Percentiles rank a stretch among this genome's conserved stretches.
Conservation (phyloP, 2,888 invertebrate species). For the Chouioia cunea region DNA sequence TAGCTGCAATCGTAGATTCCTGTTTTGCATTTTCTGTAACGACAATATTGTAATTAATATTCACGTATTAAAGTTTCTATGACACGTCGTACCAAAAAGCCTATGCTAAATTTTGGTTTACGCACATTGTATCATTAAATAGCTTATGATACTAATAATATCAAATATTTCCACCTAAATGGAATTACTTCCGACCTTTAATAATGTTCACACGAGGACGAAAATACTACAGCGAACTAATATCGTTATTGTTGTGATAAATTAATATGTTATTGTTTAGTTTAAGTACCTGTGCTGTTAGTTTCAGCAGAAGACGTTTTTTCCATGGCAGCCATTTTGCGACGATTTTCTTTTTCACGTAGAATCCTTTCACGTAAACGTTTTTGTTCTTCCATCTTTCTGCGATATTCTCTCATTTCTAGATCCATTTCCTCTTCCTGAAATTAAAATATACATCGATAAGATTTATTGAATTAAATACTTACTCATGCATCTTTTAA, state of each 20-base stretch:
- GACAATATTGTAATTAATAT: constrained; percentile 12
- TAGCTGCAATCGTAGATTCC: constrained; percentile 54
- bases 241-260: no score
- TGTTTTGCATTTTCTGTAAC: constrained; percentile 54
- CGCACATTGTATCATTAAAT: no score
- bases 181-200: no score
- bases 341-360: constrained; percentile 68
- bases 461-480: not conserved
- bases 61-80: no score
- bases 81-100: no score
- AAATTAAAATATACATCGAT: constrained; percentile 30
- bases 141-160: no score
- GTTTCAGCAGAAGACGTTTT: constrained; percentile 51
- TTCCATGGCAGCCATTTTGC: constrained; percentile 67
- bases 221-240: no score
- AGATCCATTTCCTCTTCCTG: constrained; percentile 65
- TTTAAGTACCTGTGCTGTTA: constrained; percentile 50
- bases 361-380: constrained; percentile 68
- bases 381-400: constrained; percentile 70
- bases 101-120: no score
- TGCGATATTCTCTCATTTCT: constrained; percentile 68
- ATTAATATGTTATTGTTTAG: constrained; percentile 7
- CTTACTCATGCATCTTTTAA: not conserved
- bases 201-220: no score
- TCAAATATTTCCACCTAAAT: no score